These are phyloP conservation scores for Asbolus verrucosus DNA, from an alignment of 1,140 invertebrate genomes.

Conservation along the genomic window DNA sequence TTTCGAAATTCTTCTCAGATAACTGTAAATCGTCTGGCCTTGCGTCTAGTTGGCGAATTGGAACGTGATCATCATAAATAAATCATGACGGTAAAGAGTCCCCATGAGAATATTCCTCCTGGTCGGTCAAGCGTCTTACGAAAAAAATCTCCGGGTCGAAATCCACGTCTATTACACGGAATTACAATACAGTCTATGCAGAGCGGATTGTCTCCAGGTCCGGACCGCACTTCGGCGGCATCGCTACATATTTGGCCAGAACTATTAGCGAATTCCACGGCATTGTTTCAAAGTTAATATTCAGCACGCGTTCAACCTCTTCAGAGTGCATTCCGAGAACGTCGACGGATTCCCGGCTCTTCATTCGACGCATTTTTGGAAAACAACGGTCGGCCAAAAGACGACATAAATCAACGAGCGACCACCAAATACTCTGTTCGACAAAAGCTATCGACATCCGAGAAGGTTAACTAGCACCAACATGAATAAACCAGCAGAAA, in stretches of 20 bases:
- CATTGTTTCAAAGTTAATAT: constrained; percentile 46
- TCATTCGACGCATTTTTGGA: constrained; percentile 41
- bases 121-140: too few relatives aligned
- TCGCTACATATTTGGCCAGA: constrained; percentile 23
- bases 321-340: constrained; percentile 32
- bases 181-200: constrained; percentile 34
- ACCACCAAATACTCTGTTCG: too few relatives aligned
- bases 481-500: constrained; percentile 3
- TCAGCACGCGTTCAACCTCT: constrained; percentile 43
- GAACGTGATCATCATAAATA: constrained; percentile 52
- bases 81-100: constrained; percentile 52
- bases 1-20: constrained; percentile 49
- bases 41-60: constrained; percentile 54
- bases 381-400: neutral
- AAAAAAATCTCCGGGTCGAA: neutral
- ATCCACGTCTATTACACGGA: too few relatives aligned
- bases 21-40: constrained; percentile 57
- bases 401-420: constrained; percentile 2
- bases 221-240: constrained; percentile 8
- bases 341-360: constrained; percentile 11
- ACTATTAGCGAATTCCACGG: constrained; percentile 45
- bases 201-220: too few relatives aligned
- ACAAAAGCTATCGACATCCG: neutral
- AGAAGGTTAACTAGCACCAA: constrained; percentile 27
- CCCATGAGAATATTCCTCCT: constrained; percentile 4